Conservation (phyloP, 2,113 vertebrate genomes). For the Corydoras maculifer region DNA sequence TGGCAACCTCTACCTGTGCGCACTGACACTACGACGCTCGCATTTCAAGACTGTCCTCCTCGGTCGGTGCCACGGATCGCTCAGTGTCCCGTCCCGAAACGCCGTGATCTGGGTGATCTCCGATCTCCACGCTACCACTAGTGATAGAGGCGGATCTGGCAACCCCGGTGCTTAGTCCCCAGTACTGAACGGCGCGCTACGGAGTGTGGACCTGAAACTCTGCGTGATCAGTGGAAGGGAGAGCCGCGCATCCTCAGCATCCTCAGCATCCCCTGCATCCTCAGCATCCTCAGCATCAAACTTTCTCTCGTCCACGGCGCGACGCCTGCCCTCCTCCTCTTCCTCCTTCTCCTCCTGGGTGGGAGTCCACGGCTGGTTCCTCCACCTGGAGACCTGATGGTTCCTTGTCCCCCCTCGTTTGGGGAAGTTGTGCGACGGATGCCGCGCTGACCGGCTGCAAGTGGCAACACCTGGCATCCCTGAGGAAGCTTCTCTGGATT, state of each 20-base stretch:
- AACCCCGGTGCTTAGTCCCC: not conserved
- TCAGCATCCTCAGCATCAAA: conserved; percentile 8
- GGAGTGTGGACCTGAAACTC: conserved; percentile 16
- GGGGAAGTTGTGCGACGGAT: conserved; percentile 59
- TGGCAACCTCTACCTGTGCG: too few relatives aligned
- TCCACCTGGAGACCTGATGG: not conserved
- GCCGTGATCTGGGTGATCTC: too few relatives aligned
- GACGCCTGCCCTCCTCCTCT: too few relatives aligned
- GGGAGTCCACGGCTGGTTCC: not conserved
- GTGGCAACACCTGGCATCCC: not conserved
- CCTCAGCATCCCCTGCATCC: not conserved
- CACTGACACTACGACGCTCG: too few relatives aligned
- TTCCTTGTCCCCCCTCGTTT: not conserved
- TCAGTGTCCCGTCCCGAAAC: too few relatives aligned
- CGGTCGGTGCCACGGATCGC: too few relatives aligned
- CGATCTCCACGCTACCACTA: too few relatives aligned
- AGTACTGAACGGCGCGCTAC: conserved; percentile 15
- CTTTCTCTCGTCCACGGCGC: conserved; percentile 15
- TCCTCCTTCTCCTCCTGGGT: not conserved
- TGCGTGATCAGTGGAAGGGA: conserved; percentile 9
- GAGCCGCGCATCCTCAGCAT: conserved; percentile 11
- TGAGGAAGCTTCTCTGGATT: conserved; percentile 7
- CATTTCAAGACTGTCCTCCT: too few relatives aligned
- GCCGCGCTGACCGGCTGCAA: conserved; percentile 41
- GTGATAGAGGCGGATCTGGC: not conserved